Evolutionary conservation across 2,888 invertebrate genomes (phyloP).

Genomic region (Drosophila leonis): DNA sequence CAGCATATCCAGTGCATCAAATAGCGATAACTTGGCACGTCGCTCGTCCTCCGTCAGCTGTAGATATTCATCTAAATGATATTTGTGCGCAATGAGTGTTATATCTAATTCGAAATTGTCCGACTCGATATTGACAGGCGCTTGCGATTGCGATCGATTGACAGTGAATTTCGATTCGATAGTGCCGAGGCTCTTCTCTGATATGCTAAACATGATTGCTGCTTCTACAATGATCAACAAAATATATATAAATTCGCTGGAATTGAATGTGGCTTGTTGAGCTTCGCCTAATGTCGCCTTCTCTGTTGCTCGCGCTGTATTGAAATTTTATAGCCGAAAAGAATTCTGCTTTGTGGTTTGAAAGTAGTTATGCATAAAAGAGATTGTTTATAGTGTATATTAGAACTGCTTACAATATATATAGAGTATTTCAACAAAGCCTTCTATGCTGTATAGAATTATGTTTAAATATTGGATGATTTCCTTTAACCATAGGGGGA

Average conservation of each 20-base stretch:
- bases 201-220: conserved; percentile 26
- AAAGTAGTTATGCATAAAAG: neutral
- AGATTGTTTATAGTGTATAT: neutral
- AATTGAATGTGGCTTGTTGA: neutral
- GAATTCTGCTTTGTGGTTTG: neutral
- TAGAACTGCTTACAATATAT: neutral
- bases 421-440: conserved; percentile 1
- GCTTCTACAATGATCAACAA: neutral
- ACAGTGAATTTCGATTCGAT: conserved; percentile 2
- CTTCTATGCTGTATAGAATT: conserved; percentile 8
- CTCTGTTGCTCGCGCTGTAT: neutral
- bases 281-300: neutral
- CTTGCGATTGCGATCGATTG: conserved; percentile 2
- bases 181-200: conserved; percentile 9
- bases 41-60: conserved; percentile 56
- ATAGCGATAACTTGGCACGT: conserved; percentile 34
- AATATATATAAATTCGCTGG: neutral
- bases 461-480: too few species aligned
- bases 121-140: neutral
- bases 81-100: conserved; percentile 55
- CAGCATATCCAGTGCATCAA: conserved; percentile 80
- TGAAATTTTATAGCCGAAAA: conserved; percentile 16
- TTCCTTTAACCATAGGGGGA: neutral
- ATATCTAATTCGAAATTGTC: conserved; percentile 63
- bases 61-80: conserved; percentile 56